Base-by-base conservation (phyloP, 2,888 invertebrate species). In the Agrotis exclamationis region DNA sequence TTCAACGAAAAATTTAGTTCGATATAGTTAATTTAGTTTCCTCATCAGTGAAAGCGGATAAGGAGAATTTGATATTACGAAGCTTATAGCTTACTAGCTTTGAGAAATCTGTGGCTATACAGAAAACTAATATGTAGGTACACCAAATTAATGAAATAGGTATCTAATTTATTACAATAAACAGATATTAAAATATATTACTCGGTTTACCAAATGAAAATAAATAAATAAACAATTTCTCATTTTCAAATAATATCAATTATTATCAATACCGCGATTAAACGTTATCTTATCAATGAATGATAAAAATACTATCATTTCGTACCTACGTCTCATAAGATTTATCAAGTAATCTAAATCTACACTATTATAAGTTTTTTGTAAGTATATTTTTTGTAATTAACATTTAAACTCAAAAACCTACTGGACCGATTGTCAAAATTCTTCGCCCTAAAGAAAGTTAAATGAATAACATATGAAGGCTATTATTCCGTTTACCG, bases 221-320 rank as follows among this genome's bases (percentile, higher is more conserved):
- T 67, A 67, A 56, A 75, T 68, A 68, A 45, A 70, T 56, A 72
- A 72, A 72, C 76, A 70, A 53, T 33, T 33, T 45, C 16, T 60
- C 48, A 22, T 13, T 28, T 73, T 39, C n/a, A 73, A 70, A 74
- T 24, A 51, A 60, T 45, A 65, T 44, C 28, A 28, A 16, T 65
- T 24, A 51, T 53, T 45, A 65, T 44, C 28, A 28, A 16, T 65
- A 74, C 24, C 53, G 14, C 47, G 39, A 28, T 54, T 45, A 62
- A 62, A 48, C 16, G 13, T n/a, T 67, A 76, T 67, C 54, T 66
- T 18, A 67, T 66, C 67, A 28, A 44, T 5, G 62, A 63, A 56
- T 50, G 54, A 72, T 72, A 72, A 75, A 66, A 72, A 72, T 72
- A 75, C 76, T 66, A 72, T 72, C 71, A 28, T 50, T 56, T 22